These are phyloP conservation scores for Hoplostethus atlanticus DNA, from an alignment of 2,797 vertebrate genomes.

Conservation along the genomic window DNA sequence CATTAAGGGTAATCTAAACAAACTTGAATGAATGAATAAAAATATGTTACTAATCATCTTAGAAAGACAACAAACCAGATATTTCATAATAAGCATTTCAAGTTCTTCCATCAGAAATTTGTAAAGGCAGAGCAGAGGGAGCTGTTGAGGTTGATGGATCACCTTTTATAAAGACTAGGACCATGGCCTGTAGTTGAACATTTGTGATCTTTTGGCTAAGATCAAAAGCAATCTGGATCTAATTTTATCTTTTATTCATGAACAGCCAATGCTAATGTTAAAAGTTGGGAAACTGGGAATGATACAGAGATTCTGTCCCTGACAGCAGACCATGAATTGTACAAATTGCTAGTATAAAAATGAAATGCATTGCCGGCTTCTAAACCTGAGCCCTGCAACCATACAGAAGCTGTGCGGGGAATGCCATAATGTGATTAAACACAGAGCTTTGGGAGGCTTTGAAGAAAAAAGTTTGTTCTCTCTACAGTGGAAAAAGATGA, in stretches of 20 bases:
- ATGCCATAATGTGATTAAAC: slow-evolving; percentile 81
- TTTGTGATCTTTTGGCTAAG: slow-evolving; percentile 50
- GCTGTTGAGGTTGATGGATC: slow-evolving; percentile 71
- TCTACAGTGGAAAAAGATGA: slow-evolving; percentile 66
- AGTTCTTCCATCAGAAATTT: slow-evolving; percentile 47
- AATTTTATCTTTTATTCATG: slow-evolving; percentile 64
- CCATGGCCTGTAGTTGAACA: slow-evolving; percentile 58
- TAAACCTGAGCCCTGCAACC: slow-evolving; percentile 73
- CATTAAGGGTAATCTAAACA: slow-evolving; percentile 20
- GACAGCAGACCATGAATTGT: slow-evolving; percentile 68
- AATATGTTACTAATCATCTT: slow-evolving; percentile 12
- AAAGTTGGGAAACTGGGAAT: slow-evolving; percentile 52
- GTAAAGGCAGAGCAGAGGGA: slow-evolving; percentile 47
- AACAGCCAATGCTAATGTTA: slow-evolving; percentile 66
- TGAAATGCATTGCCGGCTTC: slow-evolving; percentile 63
- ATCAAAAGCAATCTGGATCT: slow-evolving; percentile 74
- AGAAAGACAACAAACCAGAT: slow-evolving; percentile 34
- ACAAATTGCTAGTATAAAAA: slow-evolving; percentile 71
- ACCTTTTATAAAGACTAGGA: slow-evolving; percentile 58
- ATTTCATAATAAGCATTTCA: slow-evolving; percentile 23
- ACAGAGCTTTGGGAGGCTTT: slow-evolving; percentile 76
- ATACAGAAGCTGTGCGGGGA: slow-evolving; percentile 55
- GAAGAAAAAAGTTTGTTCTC: slow-evolving; percentile 70
- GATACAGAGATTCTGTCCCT: slow-evolving; percentile 51
- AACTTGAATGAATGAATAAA: slow-evolving; percentile 23